phyloP scores from a whole-genome alignment of 2,797 vertebrate species.

The Eulemur coronatus region DNA sequence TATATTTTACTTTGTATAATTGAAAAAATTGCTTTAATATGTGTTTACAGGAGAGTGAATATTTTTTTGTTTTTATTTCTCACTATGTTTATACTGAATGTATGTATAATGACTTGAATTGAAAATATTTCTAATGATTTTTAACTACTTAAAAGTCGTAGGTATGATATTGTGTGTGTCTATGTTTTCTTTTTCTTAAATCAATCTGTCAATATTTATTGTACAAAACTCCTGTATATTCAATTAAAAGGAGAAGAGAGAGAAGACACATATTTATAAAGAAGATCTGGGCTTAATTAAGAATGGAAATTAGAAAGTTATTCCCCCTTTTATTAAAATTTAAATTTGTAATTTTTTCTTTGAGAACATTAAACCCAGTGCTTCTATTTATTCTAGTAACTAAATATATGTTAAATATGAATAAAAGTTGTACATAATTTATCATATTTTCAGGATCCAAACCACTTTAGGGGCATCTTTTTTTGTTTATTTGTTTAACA shows the following conservation, averaged over 20 bases:
- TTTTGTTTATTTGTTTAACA: conserved; percentile 70
- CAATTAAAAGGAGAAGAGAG: background rate
- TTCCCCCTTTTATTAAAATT: background rate
- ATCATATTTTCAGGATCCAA: conserved; percentile 46
- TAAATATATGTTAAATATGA: conserved; percentile 60
- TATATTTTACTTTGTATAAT: background rate
- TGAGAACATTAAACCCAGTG: background rate
- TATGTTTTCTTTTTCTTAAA: background rate
- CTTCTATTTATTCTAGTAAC: background rate
- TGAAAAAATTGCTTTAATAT: background rate
- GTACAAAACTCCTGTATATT: background rate
- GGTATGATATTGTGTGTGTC: background rate
- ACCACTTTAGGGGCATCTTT: background rate
- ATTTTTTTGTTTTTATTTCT: background rate
- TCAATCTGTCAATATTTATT: background rate
- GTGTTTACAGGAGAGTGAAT: background rate
- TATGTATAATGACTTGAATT: background rate
- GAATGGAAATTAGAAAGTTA: background rate
- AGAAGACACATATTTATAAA: background rate
- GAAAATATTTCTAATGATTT: background rate
- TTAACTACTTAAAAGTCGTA: background rate
- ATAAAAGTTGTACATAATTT: conserved; percentile 57
- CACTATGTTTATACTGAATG: background rate
- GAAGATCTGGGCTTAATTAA: background rate
- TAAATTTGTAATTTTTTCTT: conserved; percentile 16